Conservation (phyloP, 2,113 vertebrate genomes). For the Ifrita kowaldi region DNA sequence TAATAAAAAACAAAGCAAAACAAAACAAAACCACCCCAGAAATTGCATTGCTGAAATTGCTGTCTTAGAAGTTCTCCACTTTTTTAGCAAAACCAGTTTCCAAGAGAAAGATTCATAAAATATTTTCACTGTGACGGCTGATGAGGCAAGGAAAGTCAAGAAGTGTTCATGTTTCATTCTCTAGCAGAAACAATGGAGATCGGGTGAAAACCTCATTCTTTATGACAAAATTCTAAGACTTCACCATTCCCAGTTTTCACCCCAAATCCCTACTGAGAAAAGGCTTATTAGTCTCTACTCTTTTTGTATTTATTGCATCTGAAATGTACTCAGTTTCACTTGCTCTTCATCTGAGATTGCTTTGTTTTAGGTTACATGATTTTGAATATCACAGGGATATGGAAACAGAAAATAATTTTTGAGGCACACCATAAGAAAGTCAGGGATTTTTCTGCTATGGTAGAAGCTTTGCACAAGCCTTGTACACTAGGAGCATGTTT, state of each 20-base stretch:
- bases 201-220: not conserved
- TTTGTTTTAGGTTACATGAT: not conserved
- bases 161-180: not conserved
- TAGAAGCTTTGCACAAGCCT: not conserved
- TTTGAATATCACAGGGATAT: not conserved
- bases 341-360: not conserved
- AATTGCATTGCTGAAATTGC: not conserved
- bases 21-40: not conserved
- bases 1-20: not conserved
- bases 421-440: not conserved
- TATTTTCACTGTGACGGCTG: not conserved
- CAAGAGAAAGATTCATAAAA: not conserved
- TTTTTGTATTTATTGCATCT: not conserved
- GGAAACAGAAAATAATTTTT: not conserved
- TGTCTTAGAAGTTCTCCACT: not conserved
- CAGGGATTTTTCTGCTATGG: not conserved
- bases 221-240: not conserved
- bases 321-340: not conserved
- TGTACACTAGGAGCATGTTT: not conserved
- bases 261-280: not conserved
- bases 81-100: not conserved
- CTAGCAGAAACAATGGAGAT: not conserved
- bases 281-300: not conserved
- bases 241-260: not conserved
- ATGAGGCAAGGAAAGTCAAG: not conserved